These are phyloP conservation scores for Corydoras maculifer DNA, from an alignment of 2,113 vertebrate genomes.

Conservation along the genomic window DNA sequence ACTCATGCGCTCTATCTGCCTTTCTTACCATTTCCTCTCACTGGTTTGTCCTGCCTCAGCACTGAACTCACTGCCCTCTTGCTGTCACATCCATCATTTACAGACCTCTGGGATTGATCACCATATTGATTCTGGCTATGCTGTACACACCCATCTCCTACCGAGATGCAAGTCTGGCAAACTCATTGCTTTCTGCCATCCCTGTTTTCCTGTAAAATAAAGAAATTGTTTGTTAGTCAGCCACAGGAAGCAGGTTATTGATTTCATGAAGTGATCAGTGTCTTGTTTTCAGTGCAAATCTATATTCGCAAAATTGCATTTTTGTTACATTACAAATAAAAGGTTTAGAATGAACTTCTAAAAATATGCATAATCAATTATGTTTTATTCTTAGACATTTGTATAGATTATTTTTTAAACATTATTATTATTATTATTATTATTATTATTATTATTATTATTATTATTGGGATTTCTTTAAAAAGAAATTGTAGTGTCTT, in stretches of 20 bases:
- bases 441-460: too few species aligned
- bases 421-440: too few species aligned
- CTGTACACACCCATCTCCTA: conserved; percentile 38
- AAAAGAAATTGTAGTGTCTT: too few species aligned
- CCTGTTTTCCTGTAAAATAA: conserved; percentile 24
- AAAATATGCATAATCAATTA: conserved; percentile 5
- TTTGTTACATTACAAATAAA: neutral
- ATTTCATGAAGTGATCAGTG: conserved; percentile 17
- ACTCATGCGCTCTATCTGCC: conserved; percentile 8
- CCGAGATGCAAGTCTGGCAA: conserved; percentile 33
- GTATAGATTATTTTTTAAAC: too few species aligned
- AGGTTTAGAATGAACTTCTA: neutral
- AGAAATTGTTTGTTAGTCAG: conserved; percentile 27
- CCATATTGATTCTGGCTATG: conserved; percentile 50
- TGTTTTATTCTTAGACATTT: conserved; percentile 9
- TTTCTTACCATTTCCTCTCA: conserved; percentile 23
- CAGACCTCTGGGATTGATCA: conserved; percentile 49
- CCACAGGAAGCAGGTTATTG: conserved; percentile 21
- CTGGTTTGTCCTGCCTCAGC: conserved; percentile 21
- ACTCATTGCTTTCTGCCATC: conserved; percentile 30
- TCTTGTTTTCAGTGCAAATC: conserved; percentile 12
- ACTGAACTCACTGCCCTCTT: conserved; percentile 28
- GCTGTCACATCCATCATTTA: conserved; percentile 40
- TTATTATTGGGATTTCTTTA: too few species aligned
- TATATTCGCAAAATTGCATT: neutral